These are phyloP conservation scores for Aphelenchoides avenae DNA, from an alignment of 1,140 invertebrate genomes.

Conservation along the genomic window DNA sequence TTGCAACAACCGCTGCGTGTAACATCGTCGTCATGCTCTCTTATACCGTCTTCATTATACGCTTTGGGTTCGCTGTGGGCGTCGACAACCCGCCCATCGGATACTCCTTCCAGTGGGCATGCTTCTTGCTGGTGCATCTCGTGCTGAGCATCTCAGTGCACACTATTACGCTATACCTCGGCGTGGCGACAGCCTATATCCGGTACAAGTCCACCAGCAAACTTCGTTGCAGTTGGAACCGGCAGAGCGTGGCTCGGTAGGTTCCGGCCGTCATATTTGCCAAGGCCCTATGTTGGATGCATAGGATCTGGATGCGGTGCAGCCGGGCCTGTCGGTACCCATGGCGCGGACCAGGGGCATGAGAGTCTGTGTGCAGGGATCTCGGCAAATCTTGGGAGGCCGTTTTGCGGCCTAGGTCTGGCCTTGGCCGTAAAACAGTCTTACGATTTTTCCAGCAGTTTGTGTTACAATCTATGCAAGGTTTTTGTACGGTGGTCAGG, in stretches of 20 bases:
- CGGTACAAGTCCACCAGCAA: constrained; percentile 49
- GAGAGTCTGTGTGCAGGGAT: too few species aligned
- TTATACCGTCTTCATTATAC: constrained; percentile 40
- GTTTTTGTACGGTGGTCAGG: too few species aligned
- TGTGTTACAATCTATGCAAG: too few species aligned
- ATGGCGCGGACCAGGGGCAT: too few species aligned
- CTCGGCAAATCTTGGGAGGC: too few species aligned
- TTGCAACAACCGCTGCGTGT: constrained; percentile 42
- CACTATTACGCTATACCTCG: constrained; percentile 49
- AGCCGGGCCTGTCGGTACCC: too few species aligned
- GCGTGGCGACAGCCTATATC: constrained; percentile 44
- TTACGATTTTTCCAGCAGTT: too few species aligned
- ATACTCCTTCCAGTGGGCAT: constrained; percentile 39
- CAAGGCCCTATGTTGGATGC: too few species aligned
- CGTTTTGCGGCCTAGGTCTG: too few species aligned
- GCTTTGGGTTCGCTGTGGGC: constrained; percentile 47
- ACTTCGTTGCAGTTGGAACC: constrained; percentile 44
- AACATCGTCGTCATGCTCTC: constrained; percentile 49
- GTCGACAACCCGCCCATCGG: constrained; percentile 35
- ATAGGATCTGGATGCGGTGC: too few species aligned
- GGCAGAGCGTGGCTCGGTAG: constrained; percentile 40
- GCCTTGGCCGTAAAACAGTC: too few species aligned
- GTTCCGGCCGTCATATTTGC: background rate
- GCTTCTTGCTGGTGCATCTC: constrained; percentile 42
- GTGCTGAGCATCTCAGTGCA: constrained; percentile 45